Evolutionary conservation across 1,140 invertebrate species (phyloP), one percentile per base, ranked within the genome.

Genomic region (Argopecten irradians): DNA sequence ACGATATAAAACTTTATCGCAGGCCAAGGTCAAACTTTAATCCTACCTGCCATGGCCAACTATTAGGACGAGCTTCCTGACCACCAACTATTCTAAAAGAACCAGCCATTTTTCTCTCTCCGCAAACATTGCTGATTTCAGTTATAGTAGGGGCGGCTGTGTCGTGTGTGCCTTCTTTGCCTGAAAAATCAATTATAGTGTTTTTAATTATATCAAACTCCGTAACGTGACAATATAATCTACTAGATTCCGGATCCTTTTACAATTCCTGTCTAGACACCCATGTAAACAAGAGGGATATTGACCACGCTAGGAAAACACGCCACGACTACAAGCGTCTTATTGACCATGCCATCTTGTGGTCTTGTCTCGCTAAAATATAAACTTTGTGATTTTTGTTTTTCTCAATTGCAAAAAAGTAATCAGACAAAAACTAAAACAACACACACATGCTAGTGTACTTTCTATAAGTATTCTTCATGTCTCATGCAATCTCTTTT

Each of bases 1-100:
- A 14, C 13, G 13, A 13, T n/a, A 14, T 55, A 55, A 14, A 55
- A 14, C 46, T 55, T 55, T 55, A n/a, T 82, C 35, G 11, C 34
- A 34, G 28, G n/a, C 0, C 82, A 34, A 43, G 22, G 19, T 22
- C 39, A 35, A 71, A 8, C 89, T 89, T 87, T 89, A 1, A 28
- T 1, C 55, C 55, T 71, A 94, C 95, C 93, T 96, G 95, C 98
- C 98, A 99, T 0, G 98, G 98, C 98, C 98, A 99, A 93, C 97
- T 97, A 19, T 98, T 97, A 87, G 96, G 97, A 9, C 96, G 95
- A 0, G 98, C 96, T 84, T 97, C 97, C 85, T 96, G 96, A 0
- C 98, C 98, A 0, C 98, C 98, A 84, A 99, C 98, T 35, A 99
- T 98, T 91, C 97, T 86, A 83, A 92, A 94, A 14, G 90, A 91